Evolutionary conservation across 2,113 vertebrate genomes (phyloP).

Genomic region (Mobula hypostoma): DNA sequence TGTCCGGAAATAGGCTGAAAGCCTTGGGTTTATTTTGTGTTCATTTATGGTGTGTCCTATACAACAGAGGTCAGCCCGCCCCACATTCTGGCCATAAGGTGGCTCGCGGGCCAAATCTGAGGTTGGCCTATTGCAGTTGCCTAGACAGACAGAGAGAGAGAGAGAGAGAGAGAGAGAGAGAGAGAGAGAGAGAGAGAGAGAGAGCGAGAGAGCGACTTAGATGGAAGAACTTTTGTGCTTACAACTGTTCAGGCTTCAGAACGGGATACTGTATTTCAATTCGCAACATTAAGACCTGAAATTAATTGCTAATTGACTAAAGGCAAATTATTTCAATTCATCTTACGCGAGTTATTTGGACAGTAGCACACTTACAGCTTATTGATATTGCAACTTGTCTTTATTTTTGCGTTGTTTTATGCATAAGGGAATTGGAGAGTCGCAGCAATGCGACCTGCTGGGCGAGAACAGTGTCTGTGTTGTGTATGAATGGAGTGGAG

Average conservation of each 20-base stretch:
- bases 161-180: no score
- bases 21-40: slow-evolving; percentile 21
- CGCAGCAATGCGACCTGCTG: neutral
- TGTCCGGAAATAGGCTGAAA: slow-evolving; percentile 24
- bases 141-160: no score
- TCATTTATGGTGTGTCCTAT: neutral
- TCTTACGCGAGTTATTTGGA: neutral
- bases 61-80: neutral
- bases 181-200: no score
- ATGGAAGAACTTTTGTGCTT: neutral
- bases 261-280: neutral
- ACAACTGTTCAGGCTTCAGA: neutral
- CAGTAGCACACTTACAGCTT: neutral
- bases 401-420: neutral
- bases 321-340: neutral
- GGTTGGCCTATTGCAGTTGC: neutral
- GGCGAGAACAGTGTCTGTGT: neutral
- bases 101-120: neutral
- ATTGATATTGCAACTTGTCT: neutral
- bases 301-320: neutral
- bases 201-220: neutral
- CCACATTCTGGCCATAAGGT: neutral
- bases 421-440: neutral
- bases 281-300: neutral
- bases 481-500: neutral